Evolutionary conservation across 1,140 invertebrate species (phyloP).

Genomic region (Habropoda laboriosa): DNA sequence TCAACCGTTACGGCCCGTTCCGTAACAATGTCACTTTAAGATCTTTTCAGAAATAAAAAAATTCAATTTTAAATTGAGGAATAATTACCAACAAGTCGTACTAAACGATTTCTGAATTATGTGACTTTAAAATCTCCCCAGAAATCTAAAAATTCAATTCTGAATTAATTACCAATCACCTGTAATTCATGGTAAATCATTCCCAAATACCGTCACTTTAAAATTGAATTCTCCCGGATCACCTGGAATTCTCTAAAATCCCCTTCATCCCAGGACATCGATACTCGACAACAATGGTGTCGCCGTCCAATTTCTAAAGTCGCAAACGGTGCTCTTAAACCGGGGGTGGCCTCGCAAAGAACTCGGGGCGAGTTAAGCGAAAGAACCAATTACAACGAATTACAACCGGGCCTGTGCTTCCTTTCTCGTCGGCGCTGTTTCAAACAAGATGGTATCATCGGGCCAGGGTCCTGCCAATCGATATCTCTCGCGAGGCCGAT

Average conservation of each 20-base stretch:
- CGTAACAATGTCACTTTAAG: too few species aligned
- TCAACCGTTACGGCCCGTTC: too few species aligned
- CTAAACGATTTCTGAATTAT: too few species aligned
- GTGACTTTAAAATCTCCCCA: too few species aligned
- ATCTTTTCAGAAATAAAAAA: too few species aligned
- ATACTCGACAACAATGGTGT: background rate
- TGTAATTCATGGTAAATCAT: too few species aligned
- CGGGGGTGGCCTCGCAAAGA: background rate
- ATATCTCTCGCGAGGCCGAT: constrained; percentile 62
- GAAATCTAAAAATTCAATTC: too few species aligned
- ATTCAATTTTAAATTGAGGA: too few species aligned
- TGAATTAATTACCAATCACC: too few species aligned
- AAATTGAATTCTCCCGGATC: constrained; percentile 10
- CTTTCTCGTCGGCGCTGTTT: background rate
- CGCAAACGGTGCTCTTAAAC: background rate
- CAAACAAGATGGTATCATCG: constrained; percentile 50
- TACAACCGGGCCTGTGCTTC: constrained; percentile 3
- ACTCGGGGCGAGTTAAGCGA: background rate
- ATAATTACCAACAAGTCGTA: too few species aligned
- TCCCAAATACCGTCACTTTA: background rate
- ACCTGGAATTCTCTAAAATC: background rate
- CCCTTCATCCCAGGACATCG: too few species aligned
- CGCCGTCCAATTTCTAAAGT: background rate
- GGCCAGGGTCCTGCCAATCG: constrained; percentile 30
- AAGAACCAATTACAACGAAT: constrained; percentile 50